Evolutionary conservation across 2,888 invertebrate species (phyloP).

Genomic region (Neoascia interrupta): DNA sequence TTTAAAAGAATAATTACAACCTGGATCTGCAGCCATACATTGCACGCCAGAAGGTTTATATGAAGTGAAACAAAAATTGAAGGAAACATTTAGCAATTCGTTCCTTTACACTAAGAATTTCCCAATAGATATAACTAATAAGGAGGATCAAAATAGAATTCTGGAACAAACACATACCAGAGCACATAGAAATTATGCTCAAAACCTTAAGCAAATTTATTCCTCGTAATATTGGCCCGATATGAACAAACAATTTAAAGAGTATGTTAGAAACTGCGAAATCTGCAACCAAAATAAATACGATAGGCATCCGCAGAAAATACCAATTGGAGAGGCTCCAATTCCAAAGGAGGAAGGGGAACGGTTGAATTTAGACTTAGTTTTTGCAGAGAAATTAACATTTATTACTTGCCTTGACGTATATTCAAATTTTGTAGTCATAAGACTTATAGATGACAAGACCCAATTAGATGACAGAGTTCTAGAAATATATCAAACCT

Average conservation of each 20-base stretch:
- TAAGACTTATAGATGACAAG: slow-evolving; percentile 12
- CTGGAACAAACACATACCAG: not conserved
- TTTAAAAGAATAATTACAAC: slow-evolving; percentile 36
- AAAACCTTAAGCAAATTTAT: slow-evolving; percentile 1
- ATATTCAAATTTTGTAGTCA: slow-evolving; percentile 28
- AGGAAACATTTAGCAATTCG: not conserved
- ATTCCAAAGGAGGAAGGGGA: slow-evolving; percentile 43
- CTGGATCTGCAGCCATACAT: not conserved
- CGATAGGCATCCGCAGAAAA: slow-evolving; percentile 42
- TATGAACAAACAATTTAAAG: slow-evolving; percentile 41
- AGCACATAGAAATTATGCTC: not conserved
- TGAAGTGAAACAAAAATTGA: not conserved
- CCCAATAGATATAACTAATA: not conserved
- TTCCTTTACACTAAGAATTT: not conserved
- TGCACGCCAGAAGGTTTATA: not conserved
- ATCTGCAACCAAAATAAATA: slow-evolving; percentile 49
- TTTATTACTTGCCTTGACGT: slow-evolving; percentile 17
- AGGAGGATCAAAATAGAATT: not conserved
- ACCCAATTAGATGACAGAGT: slow-evolving; percentile 16
- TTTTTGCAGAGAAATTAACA: slow-evolving; percentile 11
- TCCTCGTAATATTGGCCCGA: slow-evolving; percentile 1
- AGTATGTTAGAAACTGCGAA: slow-evolving; percentile 31
- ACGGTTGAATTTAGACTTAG: slow-evolving; percentile 9
- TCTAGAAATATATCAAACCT: slow-evolving; percentile 34
- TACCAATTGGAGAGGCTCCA: slow-evolving; percentile 55